phyloP scores from a whole-genome alignment of 2,888 invertebrate species.

The Gisinianus flammeolus region DNA sequence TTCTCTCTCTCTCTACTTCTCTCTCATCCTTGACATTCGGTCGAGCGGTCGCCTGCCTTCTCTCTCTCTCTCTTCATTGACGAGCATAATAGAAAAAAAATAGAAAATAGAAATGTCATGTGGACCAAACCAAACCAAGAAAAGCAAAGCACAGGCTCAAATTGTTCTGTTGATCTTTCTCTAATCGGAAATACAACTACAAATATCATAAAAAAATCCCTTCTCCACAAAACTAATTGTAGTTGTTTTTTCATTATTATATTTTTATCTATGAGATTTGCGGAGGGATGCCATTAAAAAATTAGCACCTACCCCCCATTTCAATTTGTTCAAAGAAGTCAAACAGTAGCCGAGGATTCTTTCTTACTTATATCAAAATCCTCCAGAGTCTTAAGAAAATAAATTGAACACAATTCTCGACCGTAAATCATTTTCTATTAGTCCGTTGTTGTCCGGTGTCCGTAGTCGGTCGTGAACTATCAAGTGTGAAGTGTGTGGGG shows the following conservation, averaged over 20 bases:
- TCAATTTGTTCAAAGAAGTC: neutral
- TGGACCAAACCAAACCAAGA: neutral
- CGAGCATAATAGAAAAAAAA: neutral
- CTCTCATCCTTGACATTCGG: constrained; percentile 14
- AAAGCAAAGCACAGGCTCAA: neutral
- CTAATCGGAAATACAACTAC: neutral
- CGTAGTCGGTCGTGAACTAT: too few species aligned
- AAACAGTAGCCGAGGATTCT: neutral
- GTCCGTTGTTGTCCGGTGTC: too few species aligned
- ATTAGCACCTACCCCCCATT: neutral
- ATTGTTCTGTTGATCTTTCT: neutral
- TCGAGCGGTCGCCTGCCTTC: neutral
- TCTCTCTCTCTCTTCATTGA: neutral
- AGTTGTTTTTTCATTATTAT: neutral
- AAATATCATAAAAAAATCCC: neutral
- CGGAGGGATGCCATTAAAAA: too few species aligned
- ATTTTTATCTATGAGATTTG: too few species aligned
- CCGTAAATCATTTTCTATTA: neutral
- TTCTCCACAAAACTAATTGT: neutral
- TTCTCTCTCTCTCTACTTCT: constrained; percentile 25
- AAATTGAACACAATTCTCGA: neutral
- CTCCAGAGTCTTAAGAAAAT: too few species aligned
- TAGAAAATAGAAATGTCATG: neutral
- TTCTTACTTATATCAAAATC: too few species aligned
- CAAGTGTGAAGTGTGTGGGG: too few species aligned